Evolutionary conservation across 2,797 vertebrate genomes (phyloP).

Genomic region (Balearica regulorum): DNA sequence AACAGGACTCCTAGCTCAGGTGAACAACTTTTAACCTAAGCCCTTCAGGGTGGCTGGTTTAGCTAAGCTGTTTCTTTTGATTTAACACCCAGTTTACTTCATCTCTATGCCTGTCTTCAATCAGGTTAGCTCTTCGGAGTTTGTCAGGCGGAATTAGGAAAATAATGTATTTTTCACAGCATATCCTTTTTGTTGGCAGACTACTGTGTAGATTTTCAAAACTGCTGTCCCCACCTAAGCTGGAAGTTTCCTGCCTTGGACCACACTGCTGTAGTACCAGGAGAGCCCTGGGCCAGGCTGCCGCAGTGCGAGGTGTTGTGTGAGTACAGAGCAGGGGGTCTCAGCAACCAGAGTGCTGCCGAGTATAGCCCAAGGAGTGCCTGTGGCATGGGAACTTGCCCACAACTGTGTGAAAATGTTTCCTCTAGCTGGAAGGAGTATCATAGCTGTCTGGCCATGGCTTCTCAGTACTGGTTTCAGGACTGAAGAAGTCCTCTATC

Average conservation of each 20-base stretch:
- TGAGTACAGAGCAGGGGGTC: not conserved
- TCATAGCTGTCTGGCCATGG: not conserved
- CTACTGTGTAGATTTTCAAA: not conserved
- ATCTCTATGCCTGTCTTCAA: not conserved
- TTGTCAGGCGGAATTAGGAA: not conserved
- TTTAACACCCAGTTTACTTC: not conserved
- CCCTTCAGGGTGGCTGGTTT: not conserved
- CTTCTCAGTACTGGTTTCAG: not conserved
- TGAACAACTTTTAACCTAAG: not conserved
- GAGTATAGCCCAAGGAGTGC: not conserved
- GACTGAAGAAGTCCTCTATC: not conserved
- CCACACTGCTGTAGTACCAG: not conserved
- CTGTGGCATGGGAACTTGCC: rapidly evolving
- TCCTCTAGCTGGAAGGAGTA: not conserved
- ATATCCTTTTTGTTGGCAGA: not conserved
- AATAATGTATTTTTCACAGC: not conserved
- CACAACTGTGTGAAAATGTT: rapidly evolving
- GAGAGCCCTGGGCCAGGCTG: not conserved
- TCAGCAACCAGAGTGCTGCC: not conserved
- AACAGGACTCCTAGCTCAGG: not conserved
- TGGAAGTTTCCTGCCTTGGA: not conserved
- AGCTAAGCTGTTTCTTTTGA: not conserved
- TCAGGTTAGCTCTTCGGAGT: not conserved
- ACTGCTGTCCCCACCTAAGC: not conserved
- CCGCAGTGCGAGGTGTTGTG: rapidly evolving